These are phyloP conservation scores for Candidula unifasciata DNA, from an alignment of 2,888 invertebrate genomes.

Conservation along the genomic window DNA sequence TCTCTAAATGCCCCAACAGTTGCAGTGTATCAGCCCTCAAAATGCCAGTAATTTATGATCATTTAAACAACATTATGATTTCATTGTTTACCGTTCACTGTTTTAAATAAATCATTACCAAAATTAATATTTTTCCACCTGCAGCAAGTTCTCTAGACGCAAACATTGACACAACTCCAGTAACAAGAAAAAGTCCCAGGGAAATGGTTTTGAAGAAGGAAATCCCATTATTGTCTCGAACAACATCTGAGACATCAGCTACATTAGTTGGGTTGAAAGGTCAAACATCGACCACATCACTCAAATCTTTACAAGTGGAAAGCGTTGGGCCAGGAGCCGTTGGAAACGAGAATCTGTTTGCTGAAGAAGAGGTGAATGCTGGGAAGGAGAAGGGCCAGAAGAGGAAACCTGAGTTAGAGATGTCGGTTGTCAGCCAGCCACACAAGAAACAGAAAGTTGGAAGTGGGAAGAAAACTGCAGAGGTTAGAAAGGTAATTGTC, in stretches of 20 bases:
- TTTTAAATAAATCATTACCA: neutral
- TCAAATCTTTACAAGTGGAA: neutral
- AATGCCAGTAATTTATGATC: too few relatives aligned
- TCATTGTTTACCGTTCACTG: too few relatives aligned
- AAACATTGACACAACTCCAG: slow-evolving; percentile 37
- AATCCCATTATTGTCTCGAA: slow-evolving; percentile 9
- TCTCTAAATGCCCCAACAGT: too few relatives aligned
- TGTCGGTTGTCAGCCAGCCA: neutral
- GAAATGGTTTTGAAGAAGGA: neutral
- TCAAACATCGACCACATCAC: slow-evolving; percentile 20
- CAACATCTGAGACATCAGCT: neutral
- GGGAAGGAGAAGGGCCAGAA: slow-evolving; percentile 4
- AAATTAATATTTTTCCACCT: neutral
- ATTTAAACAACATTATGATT: too few relatives aligned
- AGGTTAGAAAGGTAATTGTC: slow-evolving; percentile 4
- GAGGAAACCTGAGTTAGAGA: slow-evolving; percentile 10
- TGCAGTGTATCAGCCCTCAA: too few relatives aligned
- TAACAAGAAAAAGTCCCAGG: slow-evolving; percentile 43
- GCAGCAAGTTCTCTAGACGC: neutral
- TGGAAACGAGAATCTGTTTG: neutral
- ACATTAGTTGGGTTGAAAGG: neutral
- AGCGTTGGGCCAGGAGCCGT: neutral
- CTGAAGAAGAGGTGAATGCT: neutral
- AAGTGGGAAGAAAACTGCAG: neutral
- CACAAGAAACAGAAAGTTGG: slow-evolving; percentile 33